phyloP scores from a whole-genome alignment of 2,797 vertebrate species.

The Gallinago nigripennis region DNA sequence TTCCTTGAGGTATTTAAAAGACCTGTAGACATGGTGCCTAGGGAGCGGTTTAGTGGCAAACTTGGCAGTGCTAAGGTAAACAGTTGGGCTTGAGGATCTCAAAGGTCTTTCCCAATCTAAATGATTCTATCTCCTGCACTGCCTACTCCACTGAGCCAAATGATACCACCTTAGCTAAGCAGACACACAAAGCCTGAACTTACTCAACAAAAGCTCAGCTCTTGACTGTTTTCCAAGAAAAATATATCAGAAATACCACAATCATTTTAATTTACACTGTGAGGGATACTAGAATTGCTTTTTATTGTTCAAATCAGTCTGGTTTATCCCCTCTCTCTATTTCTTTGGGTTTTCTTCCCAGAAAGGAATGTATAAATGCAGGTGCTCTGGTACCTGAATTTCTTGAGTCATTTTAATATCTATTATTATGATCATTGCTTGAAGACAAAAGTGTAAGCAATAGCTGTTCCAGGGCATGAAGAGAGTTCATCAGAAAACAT shows the following conservation, averaged over 20 bases:
- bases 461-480: background rate
- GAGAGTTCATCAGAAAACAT: constrained; percentile 25
- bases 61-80: background rate
- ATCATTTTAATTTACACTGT: background rate
- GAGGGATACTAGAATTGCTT: background rate
- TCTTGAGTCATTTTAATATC: constrained; percentile 23
- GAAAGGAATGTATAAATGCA: background rate
- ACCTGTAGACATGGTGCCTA: background rate
- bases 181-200: background rate
- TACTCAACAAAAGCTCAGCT: background rate
- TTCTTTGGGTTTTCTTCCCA: background rate
- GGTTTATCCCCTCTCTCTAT: background rate
- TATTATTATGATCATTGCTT: background rate
- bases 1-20: background rate
- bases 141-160: background rate
- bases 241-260: background rate
- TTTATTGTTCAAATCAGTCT: background rate
- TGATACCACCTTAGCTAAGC: background rate
- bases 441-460: constrained; percentile 22
- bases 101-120: background rate
- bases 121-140: background rate
- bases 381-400: background rate
- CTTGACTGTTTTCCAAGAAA: background rate
- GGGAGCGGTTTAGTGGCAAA: background rate
- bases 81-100: background rate